Conservation (phyloP, 2,888 invertebrate genomes). For the Drosophila subquinaria region DNA sequence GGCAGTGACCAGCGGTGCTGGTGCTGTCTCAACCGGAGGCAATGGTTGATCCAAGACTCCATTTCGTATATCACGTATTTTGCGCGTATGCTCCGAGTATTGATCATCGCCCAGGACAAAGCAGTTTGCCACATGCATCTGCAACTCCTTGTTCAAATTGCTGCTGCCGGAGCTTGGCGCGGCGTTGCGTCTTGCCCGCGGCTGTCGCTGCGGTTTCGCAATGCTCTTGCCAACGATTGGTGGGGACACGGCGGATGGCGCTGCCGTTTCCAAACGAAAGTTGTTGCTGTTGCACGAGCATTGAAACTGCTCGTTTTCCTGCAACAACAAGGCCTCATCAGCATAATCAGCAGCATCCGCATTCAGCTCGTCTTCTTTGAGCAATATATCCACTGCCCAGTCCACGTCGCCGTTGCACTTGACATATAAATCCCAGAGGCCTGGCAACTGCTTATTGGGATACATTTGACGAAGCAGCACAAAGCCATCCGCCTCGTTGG, state of each 20-base stretch:
- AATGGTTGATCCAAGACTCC: constrained; percentile 57
- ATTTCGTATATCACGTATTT: constrained; percentile 85
- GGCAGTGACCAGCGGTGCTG: background rate
- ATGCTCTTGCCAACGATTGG: constrained; percentile 27
- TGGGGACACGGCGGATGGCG: background rate
- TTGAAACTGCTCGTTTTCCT: constrained; percentile 55
- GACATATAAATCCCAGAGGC: constrained; percentile 90
- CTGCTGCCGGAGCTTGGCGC: constrained; percentile 5
- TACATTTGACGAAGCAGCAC: constrained; percentile 87
- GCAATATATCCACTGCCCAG: constrained; percentile 91
- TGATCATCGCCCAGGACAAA: constrained; percentile 88
- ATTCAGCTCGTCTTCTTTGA: constrained; percentile 87
- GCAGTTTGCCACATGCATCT: constrained; percentile 88
- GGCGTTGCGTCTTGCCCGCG: constrained; percentile 50
- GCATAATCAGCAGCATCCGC: constrained; percentile 26
- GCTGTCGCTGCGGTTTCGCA: constrained; percentile 66
- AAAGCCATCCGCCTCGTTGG: constrained; percentile 87
- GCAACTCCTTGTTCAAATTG: constrained; percentile 82
- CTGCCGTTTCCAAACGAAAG: background rate
- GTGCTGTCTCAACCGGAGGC: constrained; percentile 1
- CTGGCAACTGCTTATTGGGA: constrained; percentile 87
- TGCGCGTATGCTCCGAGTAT: constrained; percentile 89
- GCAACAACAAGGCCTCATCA: constrained; percentile 19
- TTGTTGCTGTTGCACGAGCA: constrained; percentile 58
- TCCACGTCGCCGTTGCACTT: constrained; percentile 91